Evolutionary conservation across 2,888 invertebrate species (phyloP).

Genomic region (Plebejus anna): DNA sequence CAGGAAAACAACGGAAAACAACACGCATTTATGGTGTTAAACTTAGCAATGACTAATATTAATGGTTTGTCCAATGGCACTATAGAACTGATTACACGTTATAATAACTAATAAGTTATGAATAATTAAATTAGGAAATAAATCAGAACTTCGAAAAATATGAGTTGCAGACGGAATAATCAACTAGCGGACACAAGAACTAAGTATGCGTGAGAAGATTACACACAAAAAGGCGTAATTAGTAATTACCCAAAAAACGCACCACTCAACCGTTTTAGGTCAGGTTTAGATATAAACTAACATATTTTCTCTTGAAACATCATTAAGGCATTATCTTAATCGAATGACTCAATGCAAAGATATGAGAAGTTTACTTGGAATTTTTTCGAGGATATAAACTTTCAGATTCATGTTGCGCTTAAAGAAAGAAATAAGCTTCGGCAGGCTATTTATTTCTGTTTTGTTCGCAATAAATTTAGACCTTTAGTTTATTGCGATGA

Average conservation of each 20-base stretch:
- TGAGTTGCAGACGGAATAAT: background rate
- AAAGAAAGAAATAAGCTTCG: background rate
- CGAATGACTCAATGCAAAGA: conserved; percentile 25
- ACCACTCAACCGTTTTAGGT: conserved; percentile 4
- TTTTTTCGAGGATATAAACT: conserved; percentile 8
- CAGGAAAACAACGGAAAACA: conserved; percentile 9
- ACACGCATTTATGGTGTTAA: background rate
- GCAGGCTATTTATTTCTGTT: background rate
- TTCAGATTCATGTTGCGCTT: background rate
- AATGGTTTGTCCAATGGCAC: background rate
- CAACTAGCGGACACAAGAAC: background rate
- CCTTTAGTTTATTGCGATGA: background rate
- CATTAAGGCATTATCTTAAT: conserved; percentile 12
- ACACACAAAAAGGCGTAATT: background rate
- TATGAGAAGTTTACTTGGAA: conserved; percentile 12
- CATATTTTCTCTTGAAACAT: background rate
- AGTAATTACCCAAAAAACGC: background rate
- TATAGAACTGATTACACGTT: background rate
- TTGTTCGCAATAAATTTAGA: background rate
- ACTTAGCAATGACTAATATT: background rate
- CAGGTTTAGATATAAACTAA: conserved; percentile 12
- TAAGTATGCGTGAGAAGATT: too few relatives aligned
- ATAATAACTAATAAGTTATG: background rate
- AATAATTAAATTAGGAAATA: background rate
- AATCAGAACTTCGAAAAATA: background rate